Conservation (phyloP, 2,888 invertebrate species). For the Xestia rhomboidea region DNA sequence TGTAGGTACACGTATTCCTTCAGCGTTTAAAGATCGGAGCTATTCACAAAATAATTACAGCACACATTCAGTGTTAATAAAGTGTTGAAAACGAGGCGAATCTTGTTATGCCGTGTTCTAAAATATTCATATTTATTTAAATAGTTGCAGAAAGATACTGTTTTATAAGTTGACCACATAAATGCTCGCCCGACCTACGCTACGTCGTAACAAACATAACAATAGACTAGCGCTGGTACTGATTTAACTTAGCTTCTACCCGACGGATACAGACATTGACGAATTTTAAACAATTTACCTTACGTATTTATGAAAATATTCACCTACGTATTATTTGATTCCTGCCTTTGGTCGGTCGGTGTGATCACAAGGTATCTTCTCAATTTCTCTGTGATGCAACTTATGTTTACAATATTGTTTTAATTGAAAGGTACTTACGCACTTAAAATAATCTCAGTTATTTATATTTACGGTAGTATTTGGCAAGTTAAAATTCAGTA, state of each 20-base stretch:
- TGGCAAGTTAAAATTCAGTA: conserved; percentile 55
- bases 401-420: conserved; percentile 32
- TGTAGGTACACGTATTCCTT: conserved; percentile 32
- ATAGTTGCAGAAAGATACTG: conserved; percentile 5
- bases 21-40: conserved; percentile 42
- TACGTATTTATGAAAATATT: conserved; percentile 38
- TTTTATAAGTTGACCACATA: conserved; percentile 14
- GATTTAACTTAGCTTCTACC: conserved; percentile 27
- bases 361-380: conserved; percentile 10
- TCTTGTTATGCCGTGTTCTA: conserved; percentile 11
- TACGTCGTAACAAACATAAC: conserved; percentile 16
- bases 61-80: conserved; percentile 23
- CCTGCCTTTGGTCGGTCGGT: background rate
- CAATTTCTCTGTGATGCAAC: conserved; percentile 1
- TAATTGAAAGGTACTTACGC: conserved; percentile 33
- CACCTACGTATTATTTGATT: conserved; percentile 19
- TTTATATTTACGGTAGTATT: conserved; percentile 40
- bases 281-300: conserved; percentile 19
- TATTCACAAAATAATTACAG: conserved; percentile 59
- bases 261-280: conserved; percentile 8
- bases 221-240: conserved; percentile 10
- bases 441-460: conserved; percentile 53
- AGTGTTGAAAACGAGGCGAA: conserved; percentile 23
- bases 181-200: conserved; percentile 7
- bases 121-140: conserved; percentile 12